phyloP scores from a whole-genome alignment of 1,140 invertebrate species.

The Papilio aristodemus region DNA sequence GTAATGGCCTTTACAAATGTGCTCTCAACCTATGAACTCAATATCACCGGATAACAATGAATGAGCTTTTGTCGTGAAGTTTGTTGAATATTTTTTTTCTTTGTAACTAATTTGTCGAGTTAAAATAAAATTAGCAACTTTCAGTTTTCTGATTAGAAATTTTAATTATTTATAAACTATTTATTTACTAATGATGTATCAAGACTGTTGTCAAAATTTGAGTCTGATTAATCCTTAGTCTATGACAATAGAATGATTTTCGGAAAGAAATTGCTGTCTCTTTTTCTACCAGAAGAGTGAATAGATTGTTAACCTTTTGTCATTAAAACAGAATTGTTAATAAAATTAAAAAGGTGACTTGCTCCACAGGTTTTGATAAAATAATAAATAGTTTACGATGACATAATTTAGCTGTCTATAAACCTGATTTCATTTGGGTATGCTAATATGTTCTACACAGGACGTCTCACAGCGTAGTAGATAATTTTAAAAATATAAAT shows the following conservation, averaged over 20 bases:
- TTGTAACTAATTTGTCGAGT: background rate
- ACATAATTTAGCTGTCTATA: background rate
- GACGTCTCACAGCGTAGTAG: too few relatives aligned
- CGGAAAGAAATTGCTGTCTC: too few relatives aligned
- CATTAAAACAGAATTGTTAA: background rate
- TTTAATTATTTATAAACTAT: too few relatives aligned
- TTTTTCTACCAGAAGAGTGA: too few relatives aligned
- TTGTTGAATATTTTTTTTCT: slow-evolving; percentile 9
- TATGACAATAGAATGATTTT: too few relatives aligned
- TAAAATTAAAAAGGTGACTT: background rate
- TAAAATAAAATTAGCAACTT: background rate
- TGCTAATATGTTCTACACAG: too few relatives aligned
- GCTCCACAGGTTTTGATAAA: background rate
- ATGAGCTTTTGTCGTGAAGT: slow-evolving; percentile 27
- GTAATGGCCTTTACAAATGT: slow-evolving; percentile 42
- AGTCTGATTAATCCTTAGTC: too few relatives aligned
- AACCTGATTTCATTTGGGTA: background rate
- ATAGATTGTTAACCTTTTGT: too few relatives aligned
- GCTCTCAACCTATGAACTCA: slow-evolving; percentile 45
- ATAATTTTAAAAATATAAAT: too few relatives aligned
- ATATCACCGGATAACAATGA: slow-evolving; percentile 37
- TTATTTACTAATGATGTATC: too few relatives aligned
- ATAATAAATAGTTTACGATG: background rate
- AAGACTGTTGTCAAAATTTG: too few relatives aligned
- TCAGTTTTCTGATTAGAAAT: too few relatives aligned